Conservation (phyloP, 2,797 vertebrate species). For the Catharus ustulatus region DNA sequence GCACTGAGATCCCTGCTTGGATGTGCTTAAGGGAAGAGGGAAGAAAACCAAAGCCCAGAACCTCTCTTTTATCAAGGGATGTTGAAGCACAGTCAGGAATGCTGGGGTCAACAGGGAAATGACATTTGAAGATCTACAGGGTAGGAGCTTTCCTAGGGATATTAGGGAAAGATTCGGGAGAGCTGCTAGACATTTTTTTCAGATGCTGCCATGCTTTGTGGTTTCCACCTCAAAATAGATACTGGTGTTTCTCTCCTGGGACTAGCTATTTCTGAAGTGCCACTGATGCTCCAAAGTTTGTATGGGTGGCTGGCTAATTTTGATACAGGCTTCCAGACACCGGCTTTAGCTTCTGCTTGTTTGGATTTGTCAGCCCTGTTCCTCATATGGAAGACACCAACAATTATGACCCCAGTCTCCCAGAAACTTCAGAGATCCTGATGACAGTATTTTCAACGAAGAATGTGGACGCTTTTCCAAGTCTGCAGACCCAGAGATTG, state of each 20-base stretch:
- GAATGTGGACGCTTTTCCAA: not conserved
- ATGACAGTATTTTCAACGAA: not conserved
- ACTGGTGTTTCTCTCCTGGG: not conserved
- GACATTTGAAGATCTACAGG: not conserved
- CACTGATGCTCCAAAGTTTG: not conserved
- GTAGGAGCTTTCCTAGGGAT: not conserved
- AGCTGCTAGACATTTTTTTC: not conserved
- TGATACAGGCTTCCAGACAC: not conserved
- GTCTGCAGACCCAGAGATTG: not conserved
- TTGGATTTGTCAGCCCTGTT: not conserved
- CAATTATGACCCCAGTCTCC: not conserved
- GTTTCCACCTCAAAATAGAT: not conserved
- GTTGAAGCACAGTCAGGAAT: not conserved
- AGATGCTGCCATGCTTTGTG: not conserved
- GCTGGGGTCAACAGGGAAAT: not conserved
- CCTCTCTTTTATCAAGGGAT: not conserved
- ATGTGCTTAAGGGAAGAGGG: not conserved
- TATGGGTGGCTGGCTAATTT: fast-evolving
- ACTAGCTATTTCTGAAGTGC: not conserved
- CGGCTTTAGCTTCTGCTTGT: not conserved
- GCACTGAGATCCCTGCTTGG: not conserved
- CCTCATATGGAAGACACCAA: not conserved
- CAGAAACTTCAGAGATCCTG: not conserved
- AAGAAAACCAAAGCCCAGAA: not conserved
- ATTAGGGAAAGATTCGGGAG: not conserved